Evolutionary conservation across 2,888 invertebrate genomes (phyloP), one percentile per base, ranked within the genome.

Genomic region (Bedellia somnulentella): DNA sequence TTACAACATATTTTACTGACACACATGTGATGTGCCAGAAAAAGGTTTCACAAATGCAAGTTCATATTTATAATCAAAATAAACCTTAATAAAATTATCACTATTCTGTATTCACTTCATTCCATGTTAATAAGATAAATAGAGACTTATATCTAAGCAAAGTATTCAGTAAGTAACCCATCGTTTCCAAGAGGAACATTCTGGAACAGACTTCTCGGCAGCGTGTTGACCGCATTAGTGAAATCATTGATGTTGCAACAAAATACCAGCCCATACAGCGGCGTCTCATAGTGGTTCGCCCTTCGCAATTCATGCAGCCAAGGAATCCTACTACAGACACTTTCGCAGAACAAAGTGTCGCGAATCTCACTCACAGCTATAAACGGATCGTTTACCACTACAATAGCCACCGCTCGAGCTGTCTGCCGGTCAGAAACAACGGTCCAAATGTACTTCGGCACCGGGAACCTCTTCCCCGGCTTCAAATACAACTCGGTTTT

Each of bases 361-460:
- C 58, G 49, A 14, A 73, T 41, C 52, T 71, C 73, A 48, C 71
- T 67, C 28, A 73, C 63, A 2, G 68, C 47, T 41, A 73, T 62
- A 41, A 64, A 57, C 27, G 76, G 76, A 37, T 75, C 68, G 52
- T 73, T 70, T 2, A 73, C 47, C 37, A 70, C 36, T 35, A 59
- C 50, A 9, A 76, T 13, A 5, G 62, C 75, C 22, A 56, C 38
- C 25, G 52, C 62, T 23, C 37, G 37, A 14, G 36, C 28, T 10
- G 24, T 15, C 14, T 22, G 27, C 32, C 31, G 29, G 31, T 54
- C 57, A 35, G 45, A 46, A 25, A 68, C 48, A 37, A 56, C 57
- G 33, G 63, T 61, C 75, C 76, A 75, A 3, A 71, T 5, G 45
- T 67, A 71, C 27, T 39, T 37, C 8, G 76, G 68, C 27, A 64